Conservation (phyloP, 2,113 vertebrate genomes). For the Actinemys pallida region DNA sequence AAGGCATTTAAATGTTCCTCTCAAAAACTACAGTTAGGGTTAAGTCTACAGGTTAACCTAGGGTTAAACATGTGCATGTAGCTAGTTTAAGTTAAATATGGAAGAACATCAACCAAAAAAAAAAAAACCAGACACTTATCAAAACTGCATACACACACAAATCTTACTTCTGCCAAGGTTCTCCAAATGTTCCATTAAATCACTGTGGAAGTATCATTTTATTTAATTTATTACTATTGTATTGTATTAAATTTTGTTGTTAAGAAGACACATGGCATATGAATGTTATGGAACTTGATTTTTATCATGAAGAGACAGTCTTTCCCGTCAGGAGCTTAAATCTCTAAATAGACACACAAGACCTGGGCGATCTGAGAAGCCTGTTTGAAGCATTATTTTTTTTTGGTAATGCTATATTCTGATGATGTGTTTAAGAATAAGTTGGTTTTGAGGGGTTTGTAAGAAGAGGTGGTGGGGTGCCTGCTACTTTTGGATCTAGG, state of each 20-base stretch:
- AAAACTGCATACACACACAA: neutral
- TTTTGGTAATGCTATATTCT: fast-evolving
- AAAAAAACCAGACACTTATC: neutral
- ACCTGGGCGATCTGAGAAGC: too few species aligned
- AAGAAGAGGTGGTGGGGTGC: neutral
- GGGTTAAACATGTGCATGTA: too few species aligned
- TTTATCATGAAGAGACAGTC: neutral
- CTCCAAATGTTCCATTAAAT: neutral
- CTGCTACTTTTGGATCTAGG: neutral
- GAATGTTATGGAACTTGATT: neutral
- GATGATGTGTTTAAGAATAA: neutral
- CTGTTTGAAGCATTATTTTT: fast-evolving
- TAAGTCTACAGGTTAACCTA: neutral
- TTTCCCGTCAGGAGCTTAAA: neutral
- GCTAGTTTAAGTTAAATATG: neutral
- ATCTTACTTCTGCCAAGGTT: neutral
- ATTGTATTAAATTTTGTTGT: neutral
- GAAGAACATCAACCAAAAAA: neutral
- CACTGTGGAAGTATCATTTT: neutral
- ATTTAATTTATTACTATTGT: neutral
- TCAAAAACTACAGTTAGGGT: neutral
- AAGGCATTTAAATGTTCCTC: neutral
- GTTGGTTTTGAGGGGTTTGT: neutral
- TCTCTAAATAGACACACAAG: neutral
- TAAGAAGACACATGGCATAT: neutral